Evolutionary conservation across 2,113 vertebrate species (phyloP).

Genomic region (Colistium nudipinnis): DNA sequence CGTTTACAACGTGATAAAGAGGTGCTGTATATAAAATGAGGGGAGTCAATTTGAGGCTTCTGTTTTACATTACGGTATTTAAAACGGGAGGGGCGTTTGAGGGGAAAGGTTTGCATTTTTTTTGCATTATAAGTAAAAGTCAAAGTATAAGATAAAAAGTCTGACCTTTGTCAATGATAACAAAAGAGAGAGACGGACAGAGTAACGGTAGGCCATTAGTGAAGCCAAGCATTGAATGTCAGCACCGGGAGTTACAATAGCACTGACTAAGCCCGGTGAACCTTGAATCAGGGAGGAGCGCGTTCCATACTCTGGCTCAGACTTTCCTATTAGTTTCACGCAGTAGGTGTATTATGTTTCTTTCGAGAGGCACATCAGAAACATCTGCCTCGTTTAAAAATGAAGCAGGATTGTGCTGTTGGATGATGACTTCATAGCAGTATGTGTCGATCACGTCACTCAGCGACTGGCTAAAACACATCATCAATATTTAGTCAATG

Average conservation of each 20-base stretch:
- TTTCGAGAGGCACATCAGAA: constrained; percentile 5
- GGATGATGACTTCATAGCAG: too few relatives aligned
- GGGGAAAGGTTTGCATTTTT: too few relatives aligned
- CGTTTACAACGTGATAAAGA: constrained; percentile 83
- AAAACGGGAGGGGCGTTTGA: constrained; percentile 31
- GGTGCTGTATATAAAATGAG: constrained; percentile 60
- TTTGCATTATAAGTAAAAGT: constrained; percentile 5
- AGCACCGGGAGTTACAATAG: constrained; percentile 54
- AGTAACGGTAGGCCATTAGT: constrained; percentile 2
- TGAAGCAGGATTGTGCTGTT: neutral
- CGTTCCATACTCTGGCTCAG: constrained; percentile 24
- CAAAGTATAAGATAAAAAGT: constrained; percentile 8
- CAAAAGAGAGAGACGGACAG: constrained; percentile 23
- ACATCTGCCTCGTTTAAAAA: neutral
- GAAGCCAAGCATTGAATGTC: constrained; percentile 50
- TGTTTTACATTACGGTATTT: constrained; percentile 35
- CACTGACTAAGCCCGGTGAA: constrained; percentile 44
- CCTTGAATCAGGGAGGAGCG: constrained; percentile 36
- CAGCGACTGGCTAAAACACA: too few relatives aligned
- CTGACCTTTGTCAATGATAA: constrained; percentile 38
- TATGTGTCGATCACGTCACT: too few relatives aligned
- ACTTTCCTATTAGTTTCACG: constrained; percentile 31
- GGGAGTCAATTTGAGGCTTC: constrained; percentile 62
- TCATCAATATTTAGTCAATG: too few relatives aligned
- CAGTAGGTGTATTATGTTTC: constrained; percentile 27